A percentile compares a stretch with the other conserved stretches of the same genome.
These are phyloP conservation scores for Pterostichus niger DNA, from an alignment of 2,888 invertebrate genomes.

Conservation along the genomic window DNA sequence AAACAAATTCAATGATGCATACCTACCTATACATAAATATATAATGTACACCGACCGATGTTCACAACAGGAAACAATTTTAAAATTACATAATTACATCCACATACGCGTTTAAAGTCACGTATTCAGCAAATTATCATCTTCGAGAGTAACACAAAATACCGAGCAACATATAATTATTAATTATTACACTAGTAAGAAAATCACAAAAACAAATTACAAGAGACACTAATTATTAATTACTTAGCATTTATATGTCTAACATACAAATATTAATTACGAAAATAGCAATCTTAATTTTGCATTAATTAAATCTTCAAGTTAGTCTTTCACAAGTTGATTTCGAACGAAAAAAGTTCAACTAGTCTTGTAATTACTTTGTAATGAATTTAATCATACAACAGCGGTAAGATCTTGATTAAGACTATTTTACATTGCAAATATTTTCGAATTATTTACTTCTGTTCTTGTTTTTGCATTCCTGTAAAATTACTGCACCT, in stretches of 20 bases:
- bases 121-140: conserved; percentile 15
- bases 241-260: conserved; percentile 29
- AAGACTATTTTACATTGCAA: conserved; percentile 46
- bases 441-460: conserved; percentile 22
- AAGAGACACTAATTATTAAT: conserved; percentile 46
- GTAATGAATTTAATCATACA: conserved; percentile 46
- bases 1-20: too few species aligned
- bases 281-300: conserved; percentile 31
- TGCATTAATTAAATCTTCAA: conserved; percentile 6
- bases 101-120: conserved; percentile 7
- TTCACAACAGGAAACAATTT: conserved; percentile 13
- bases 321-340: neutral
- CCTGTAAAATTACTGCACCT: conserved; percentile 7
- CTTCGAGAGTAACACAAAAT: neutral
- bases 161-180: conserved; percentile 30
- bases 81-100: conserved; percentile 40
- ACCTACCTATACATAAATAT: too few species aligned
- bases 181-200: conserved; percentile 35
- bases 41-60: too few species aligned
- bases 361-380: conserved; percentile 34
- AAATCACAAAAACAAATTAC: conserved; percentile 42
- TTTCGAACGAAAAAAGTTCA: neutral
- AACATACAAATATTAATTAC: conserved; percentile 51
- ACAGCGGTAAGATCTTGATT: conserved; percentile 28
- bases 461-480: conserved; percentile 9